Base-by-base conservation (phyloP, 2,797 vertebrate genomes). In the Cirrhinus molitorella region DNA sequence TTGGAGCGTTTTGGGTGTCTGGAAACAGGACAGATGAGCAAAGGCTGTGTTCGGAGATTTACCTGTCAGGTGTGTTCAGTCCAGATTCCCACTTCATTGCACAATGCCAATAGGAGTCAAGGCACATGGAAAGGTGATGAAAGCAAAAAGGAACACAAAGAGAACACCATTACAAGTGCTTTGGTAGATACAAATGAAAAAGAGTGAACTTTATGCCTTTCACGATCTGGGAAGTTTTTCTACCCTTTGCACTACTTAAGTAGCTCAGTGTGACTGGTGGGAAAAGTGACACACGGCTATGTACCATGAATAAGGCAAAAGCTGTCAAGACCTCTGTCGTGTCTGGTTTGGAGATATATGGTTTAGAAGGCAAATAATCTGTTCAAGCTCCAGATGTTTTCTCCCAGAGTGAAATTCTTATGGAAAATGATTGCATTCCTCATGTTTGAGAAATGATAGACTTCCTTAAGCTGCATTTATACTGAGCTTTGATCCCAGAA, bases 301-400 rank as follows among this genome's bases (percentile, higher is more conserved):
- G 12, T 13, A 73, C 5, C 70, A 73, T 34, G 47, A 51, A 53
- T 49, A 73, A 73, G 70, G 25, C 25, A 72, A 68, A 73, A 65
- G 80, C 40, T 59, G 43, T 74, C 67, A 10, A 70, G 67, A 70
- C n/a, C 23, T 70, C 67, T 28, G 23, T 47, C 7, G 1, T 70
- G 13, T 70, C 40, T 47, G 67, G 40, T 47, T 70, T 70, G 1
- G 67, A 25, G n/a, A 70, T 47, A 70, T 25, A 40, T 68, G 67
- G n/a, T 70, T 70, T 43, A 70, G 23, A 70, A 68, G 66, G 21
- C 21, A 70, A 23, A 45, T 45, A 9, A 70, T 17, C n/a, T 28
- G 67, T 47, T 70, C 13, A 70, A 47, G 40, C n/a, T 45, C 13
- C 67, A 25, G 67, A 47, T 70, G 14, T 45, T 10, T 70, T 47